Evolutionary conservation across 2,113 vertebrate genomes (phyloP).

Genomic region (Daboia siamensis): DNA sequence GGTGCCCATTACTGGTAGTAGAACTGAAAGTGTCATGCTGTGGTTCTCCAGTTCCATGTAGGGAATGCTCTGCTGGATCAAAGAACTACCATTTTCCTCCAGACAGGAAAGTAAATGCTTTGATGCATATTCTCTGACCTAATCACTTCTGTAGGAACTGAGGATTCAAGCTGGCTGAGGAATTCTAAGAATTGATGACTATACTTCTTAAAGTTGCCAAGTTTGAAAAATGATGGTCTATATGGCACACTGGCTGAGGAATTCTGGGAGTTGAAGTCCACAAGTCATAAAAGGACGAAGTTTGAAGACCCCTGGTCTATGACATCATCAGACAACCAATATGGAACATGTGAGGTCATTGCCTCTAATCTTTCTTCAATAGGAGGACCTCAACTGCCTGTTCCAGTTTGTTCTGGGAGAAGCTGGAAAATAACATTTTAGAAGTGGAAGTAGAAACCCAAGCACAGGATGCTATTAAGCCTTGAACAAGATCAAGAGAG

Average conservation of each 20-base stretch:
- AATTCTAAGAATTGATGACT: not conserved
- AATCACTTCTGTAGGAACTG: not conserved
- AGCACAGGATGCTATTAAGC: not conserved
- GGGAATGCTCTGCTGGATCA: not conserved
- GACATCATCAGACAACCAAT: not conserved
- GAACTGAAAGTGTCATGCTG: not conserved
- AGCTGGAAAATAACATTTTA: not conserved
- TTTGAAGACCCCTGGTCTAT: no score
- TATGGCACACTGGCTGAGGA: not conserved
- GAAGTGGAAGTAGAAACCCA: not conserved
- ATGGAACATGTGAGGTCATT: not conserved
- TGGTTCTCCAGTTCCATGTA: not conserved
- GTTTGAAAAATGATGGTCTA: not conserved
- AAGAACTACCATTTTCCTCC: not conserved
- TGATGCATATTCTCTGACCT: not conserved
- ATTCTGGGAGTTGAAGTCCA: no score
- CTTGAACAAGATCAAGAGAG: not conserved
- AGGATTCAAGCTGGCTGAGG: not conserved
- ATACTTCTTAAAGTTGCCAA: not conserved
- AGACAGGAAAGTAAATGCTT: not conserved
- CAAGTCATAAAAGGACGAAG: no score
- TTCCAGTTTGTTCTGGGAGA: not conserved
- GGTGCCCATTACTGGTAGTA: not conserved
- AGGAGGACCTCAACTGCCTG: not conserved
- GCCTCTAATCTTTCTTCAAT: not conserved